Conservation (phyloP, 2,888 invertebrate genomes). For the Chrysolina americana region DNA sequence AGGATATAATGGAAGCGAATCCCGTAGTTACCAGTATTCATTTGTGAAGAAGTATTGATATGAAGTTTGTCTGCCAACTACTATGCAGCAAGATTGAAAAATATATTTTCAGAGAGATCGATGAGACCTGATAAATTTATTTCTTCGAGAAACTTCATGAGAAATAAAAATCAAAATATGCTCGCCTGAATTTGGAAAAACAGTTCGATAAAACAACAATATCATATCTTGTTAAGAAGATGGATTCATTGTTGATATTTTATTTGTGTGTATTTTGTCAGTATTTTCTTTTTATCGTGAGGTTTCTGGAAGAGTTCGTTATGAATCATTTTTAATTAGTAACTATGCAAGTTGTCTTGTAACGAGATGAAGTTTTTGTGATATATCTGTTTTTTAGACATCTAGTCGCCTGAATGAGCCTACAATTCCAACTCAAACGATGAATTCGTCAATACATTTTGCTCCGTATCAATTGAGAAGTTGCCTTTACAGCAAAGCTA, state of each 20-base stretch:
- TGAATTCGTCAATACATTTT: not conserved
- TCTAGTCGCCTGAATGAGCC: conserved; percentile 8
- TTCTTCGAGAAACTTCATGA: not conserved
- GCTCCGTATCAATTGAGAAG: not conserved
- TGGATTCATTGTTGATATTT: not conserved
- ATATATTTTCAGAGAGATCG: not conserved
- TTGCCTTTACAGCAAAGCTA: not conserved
- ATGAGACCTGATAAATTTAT: not conserved
- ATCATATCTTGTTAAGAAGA: too few species aligned
- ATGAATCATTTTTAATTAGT: not conserved
- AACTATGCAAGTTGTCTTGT: not conserved
- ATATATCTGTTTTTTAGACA: conserved; percentile 2
- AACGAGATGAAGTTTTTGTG: conserved; percentile 11
- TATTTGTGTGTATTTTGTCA: not conserved
- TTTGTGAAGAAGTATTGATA: not conserved
- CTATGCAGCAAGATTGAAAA: not conserved
- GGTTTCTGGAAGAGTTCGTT: not conserved
- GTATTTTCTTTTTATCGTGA: not conserved
- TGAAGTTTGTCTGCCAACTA: not conserved
- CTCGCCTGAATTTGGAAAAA: too few species aligned
- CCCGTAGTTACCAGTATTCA: not conserved
- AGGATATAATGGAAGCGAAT: too few species aligned
- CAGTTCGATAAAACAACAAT: too few species aligned
- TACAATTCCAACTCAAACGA: not conserved
- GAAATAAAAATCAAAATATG: too few species aligned